phyloP scores from a whole-genome alignment of 2,888 invertebrate species.

The Leptothorax acervorum region DNA sequence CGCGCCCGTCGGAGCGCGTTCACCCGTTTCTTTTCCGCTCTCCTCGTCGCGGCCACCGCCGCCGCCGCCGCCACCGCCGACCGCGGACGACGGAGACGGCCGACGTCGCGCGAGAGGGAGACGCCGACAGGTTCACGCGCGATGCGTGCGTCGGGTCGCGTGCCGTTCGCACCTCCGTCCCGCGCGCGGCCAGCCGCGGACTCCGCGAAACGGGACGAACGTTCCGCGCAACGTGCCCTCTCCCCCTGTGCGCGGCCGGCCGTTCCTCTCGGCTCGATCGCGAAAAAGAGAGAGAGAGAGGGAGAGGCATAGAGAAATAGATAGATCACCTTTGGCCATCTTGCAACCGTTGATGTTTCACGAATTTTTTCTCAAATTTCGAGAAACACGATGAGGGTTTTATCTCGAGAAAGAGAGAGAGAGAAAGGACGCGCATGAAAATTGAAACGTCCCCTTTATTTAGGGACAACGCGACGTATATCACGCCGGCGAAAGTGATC shows the following conservation, averaged over 20 bases:
- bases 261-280: conserved; percentile 61
- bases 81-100: conserved; percentile 20
- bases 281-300: neutral
- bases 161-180: conserved; percentile 77
- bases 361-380: neutral
- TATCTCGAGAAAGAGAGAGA: neutral
- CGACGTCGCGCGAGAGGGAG: conserved; percentile 51
- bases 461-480: neutral
- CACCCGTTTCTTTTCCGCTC: conserved; percentile 68
- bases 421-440: neutral
- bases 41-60: conserved; percentile 53
- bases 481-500: conserved; percentile 4
- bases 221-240: conserved; percentile 69
- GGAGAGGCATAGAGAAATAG: neutral
- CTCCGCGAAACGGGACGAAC: conserved; percentile 56
- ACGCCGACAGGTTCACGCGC: conserved; percentile 70
- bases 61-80: conserved; percentile 12
- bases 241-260: conserved; percentile 39
- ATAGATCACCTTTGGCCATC: conserved; percentile 62
- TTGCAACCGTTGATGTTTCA: conserved; percentile 27
- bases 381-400: neutral
- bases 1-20: conserved; percentile 59
- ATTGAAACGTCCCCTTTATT: neutral
- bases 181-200: conserved; percentile 65
- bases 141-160: conserved; percentile 77